These are phyloP conservation scores for Acholoe squamosa DNA, from an alignment of 2,888 invertebrate genomes.

Conservation along the genomic window DNA sequence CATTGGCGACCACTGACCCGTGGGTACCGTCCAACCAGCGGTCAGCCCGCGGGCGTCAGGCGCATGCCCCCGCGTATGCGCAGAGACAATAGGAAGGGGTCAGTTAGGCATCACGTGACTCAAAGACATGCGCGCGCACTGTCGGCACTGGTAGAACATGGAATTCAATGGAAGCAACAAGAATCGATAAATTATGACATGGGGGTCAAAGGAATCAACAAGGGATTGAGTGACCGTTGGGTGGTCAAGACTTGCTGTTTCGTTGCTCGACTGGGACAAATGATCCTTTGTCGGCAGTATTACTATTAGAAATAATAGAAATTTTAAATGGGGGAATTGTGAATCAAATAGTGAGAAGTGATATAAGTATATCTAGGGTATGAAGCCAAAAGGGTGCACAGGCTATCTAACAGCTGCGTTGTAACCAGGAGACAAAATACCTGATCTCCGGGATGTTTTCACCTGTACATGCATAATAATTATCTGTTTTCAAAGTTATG, in stretches of 20 bases:
- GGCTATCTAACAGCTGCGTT: no score
- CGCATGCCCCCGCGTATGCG: constrained; percentile 34
- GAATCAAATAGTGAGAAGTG: no score
- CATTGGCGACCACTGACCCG: constrained; percentile 44
- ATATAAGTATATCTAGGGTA: no score
- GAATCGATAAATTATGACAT: background rate
- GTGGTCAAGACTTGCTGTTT: background rate
- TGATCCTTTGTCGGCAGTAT: no score
- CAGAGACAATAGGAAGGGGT: constrained; percentile 26
- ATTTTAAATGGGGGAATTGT: no score
- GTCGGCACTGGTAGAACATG: background rate
- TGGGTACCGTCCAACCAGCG: constrained; percentile 16
- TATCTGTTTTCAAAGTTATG: no score
- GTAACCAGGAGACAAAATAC: no score
- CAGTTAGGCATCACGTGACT: background rate
- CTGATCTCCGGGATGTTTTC: no score
- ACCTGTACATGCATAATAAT: no score
- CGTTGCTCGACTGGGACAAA: no score
- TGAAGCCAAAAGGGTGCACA: no score
- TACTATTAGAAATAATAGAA: no score
- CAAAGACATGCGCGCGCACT: background rate
- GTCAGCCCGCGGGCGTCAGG: background rate
- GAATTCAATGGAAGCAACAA: background rate
- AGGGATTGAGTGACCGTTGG: constrained; percentile 6
- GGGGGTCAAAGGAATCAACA: background rate